Evolutionary conservation across 2,113 vertebrate genomes (phyloP).

Genomic region (Mixornis gularis): DNA sequence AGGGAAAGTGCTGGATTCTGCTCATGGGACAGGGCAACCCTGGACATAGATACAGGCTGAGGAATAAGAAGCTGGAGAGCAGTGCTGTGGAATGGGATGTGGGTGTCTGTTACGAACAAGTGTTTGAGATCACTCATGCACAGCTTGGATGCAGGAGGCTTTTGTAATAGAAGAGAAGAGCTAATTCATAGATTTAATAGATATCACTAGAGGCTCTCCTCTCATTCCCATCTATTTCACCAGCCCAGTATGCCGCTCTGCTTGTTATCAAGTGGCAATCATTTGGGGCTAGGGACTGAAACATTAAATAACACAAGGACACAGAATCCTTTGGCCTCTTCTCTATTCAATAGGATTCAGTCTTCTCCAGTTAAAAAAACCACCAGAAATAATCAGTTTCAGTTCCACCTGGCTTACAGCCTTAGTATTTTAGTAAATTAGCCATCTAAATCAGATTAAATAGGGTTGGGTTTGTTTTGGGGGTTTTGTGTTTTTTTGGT

Average conservation of each 20-base stretch:
- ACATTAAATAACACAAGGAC: not conserved
- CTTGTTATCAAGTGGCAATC: not conserved
- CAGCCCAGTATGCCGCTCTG: not conserved
- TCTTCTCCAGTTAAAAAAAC: not conserved
- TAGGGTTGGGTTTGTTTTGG: no score
- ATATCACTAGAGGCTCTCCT: not conserved
- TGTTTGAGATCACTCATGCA: not conserved
- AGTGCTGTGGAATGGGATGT: accelerated
- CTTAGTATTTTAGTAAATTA: not conserved
- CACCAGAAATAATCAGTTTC: not conserved
- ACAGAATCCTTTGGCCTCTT: not conserved
- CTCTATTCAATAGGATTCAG: not conserved
- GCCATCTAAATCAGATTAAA: not conserved
- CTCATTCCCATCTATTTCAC: not conserved
- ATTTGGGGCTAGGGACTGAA: not conserved
- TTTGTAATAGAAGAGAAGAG: not conserved
- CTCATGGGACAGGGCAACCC: accelerated
- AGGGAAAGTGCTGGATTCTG: not conserved
- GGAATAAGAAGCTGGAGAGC: not conserved
- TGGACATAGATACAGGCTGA: not conserved
- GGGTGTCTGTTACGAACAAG: not conserved
- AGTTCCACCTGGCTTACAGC: no score
- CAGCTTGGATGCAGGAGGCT: accelerated
- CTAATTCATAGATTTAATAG: not conserved
- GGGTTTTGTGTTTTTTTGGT: not conserved